Conservation (phyloP, 2,888 invertebrate genomes). For the Eupsilia transversa region DNA sequence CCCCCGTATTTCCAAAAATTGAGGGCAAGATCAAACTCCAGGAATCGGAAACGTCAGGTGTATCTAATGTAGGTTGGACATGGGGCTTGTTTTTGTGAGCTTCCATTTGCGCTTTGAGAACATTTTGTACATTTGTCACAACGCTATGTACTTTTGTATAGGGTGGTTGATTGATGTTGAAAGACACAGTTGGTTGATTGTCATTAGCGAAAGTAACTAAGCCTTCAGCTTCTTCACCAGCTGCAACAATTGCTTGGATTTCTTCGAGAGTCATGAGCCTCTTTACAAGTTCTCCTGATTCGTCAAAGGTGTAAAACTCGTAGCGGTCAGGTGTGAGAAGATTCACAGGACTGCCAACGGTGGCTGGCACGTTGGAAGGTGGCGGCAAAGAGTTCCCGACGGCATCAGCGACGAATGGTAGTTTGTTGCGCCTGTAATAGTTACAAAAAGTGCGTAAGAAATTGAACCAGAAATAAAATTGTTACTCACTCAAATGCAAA, state of each 20-base stretch:
- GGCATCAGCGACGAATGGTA: constrained; percentile 92
- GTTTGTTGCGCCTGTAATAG: constrained; percentile 83
- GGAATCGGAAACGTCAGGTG: constrained; percentile 93
- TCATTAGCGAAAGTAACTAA: constrained; percentile 88
- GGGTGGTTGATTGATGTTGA: constrained; percentile 89
- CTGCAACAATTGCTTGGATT: constrained; percentile 96
- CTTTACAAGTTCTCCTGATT: constrained; percentile 95
- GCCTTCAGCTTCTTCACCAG: constrained; percentile 93
- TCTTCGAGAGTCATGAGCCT: constrained; percentile 96
- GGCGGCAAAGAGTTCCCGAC: constrained; percentile 92
- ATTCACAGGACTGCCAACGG: constrained; percentile 95
- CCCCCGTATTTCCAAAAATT: constrained; percentile 93
- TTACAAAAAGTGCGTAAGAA: constrained; percentile 22
- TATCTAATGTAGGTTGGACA: constrained; percentile 90
- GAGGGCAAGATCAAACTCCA: constrained; percentile 96
- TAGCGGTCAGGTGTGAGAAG: constrained; percentile 95
- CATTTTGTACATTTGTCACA: constrained; percentile 95
- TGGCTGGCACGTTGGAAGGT: constrained; percentile 90
- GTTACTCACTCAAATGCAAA: not conserved
- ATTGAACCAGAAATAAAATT: not conserved
- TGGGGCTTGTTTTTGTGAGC: constrained; percentile 89
- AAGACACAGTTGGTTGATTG: constrained; percentile 85
- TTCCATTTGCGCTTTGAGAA: constrained; percentile 95
- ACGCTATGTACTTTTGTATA: constrained; percentile 94
- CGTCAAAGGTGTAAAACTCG: constrained; percentile 96